Percentiles rank a stretch among this genome's conserved stretches.
Conservation (phyloP, 1,140 invertebrate genomes). For the Agrilus planipennis region DNA sequence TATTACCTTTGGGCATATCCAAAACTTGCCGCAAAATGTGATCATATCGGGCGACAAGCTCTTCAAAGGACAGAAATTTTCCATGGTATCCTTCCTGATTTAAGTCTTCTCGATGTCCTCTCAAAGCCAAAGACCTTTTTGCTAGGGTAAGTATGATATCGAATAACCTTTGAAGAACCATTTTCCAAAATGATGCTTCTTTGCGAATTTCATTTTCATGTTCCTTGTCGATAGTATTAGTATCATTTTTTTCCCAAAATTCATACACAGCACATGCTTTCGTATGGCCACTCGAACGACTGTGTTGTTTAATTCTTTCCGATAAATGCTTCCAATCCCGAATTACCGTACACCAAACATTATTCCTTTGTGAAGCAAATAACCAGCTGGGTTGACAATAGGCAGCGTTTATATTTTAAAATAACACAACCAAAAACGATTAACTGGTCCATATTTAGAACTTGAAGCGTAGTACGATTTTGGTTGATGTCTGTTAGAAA, state of each 20-base stretch:
- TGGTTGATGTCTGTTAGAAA: too few relatives aligned
- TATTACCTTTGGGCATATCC: constrained; percentile 8
- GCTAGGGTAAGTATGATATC: background rate
- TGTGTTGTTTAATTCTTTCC: constrained; percentile 7
- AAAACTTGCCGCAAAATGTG: constrained; percentile 7
- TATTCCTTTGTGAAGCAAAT: constrained; percentile 4
- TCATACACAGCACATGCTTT: constrained; percentile 20
- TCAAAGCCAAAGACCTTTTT: constrained; percentile 9
- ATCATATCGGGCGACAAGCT: constrained; percentile 1
- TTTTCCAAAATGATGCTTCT: constrained; percentile 17
- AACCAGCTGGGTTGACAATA: constrained; percentile 9
- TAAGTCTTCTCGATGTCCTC: constrained; percentile 9
- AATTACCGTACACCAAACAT: constrained; percentile 6
- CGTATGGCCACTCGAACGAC: constrained; percentile 12
- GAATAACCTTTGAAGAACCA: constrained; percentile 9
- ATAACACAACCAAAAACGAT: constrained; percentile 10
- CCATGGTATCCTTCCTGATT: constrained; percentile 6
- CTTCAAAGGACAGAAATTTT: constrained; percentile 1
- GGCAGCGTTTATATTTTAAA: constrained; percentile 7
- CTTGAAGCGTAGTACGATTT: too few relatives aligned
- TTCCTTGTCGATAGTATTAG: constrained; percentile 19
- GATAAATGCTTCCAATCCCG: constrained; percentile 8
- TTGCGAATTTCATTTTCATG: constrained; percentile 16
- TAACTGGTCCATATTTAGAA: constrained; percentile 5
- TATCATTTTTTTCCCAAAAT: constrained; percentile 19